Conservation (phyloP, 1,140 invertebrate species). For the Varroa destructor region DNA sequence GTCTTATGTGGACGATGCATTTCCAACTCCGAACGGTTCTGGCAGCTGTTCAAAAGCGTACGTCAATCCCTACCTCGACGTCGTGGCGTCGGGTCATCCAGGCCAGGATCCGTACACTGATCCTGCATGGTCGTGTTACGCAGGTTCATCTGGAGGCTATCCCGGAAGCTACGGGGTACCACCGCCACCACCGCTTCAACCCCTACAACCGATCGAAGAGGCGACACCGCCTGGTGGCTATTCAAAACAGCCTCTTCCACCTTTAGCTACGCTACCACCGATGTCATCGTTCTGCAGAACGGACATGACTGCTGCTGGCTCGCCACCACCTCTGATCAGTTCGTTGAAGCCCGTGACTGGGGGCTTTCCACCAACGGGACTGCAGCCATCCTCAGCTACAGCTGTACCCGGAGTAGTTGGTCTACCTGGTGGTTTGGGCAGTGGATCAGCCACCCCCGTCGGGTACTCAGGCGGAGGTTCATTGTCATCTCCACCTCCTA, state of each 20-base stretch:
- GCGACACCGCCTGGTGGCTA: constrained; percentile 7
- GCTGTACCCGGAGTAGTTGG: too few relatives aligned
- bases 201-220: constrained; percentile 16
- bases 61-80: constrained; percentile 16
- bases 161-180: constrained; percentile 24
- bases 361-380: too few relatives aligned
- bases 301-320: background rate
- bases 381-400: too few relatives aligned
- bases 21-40: constrained; percentile 19
- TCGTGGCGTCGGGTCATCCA: background rate
- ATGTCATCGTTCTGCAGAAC: constrained; percentile 26
- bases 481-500: constrained; percentile 9
- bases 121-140: background rate
- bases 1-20: constrained; percentile 17
- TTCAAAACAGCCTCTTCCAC: constrained; percentile 9
- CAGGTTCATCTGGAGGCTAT: constrained; percentile 5
- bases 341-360: background rate
- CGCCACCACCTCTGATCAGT: constrained; percentile 19
- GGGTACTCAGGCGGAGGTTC: background rate
- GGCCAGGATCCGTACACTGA: constrained; percentile 1
- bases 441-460: too few relatives aligned
- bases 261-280: constrained; percentile 8
- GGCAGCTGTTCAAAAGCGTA: constrained; percentile 6
- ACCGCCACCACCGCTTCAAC: constrained; percentile 5
- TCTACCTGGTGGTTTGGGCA: too few relatives aligned